Evolutionary conservation across 2,113 vertebrate species (phyloP), one percentile per base, ranked within the genome.

Genomic region (Microtus montanus): DNA sequence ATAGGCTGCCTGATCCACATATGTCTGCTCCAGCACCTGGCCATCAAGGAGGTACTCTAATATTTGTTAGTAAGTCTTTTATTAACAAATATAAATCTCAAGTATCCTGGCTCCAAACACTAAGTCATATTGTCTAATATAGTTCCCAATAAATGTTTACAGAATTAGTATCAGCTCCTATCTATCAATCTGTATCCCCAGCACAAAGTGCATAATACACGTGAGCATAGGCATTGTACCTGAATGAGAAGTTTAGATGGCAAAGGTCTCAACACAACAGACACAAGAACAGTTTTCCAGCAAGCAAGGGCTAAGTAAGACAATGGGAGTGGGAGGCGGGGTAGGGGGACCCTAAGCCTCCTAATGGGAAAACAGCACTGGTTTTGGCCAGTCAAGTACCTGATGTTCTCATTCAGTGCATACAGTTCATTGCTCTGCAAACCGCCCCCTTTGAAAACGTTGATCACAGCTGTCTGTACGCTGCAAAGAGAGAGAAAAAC

Each of bases 391-490:
- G 38, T 2, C 1, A 93, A 96, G 1, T 98, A 99, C 99, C 99
- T 99, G 98, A 99, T 99, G 97, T 98, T 99, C 98, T 99, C 99
- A 4, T 99, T 99, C 87, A 99, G 98, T 0, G 97, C 98, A 97
- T 98, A 99, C 19, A 99, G 99, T 95, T 99, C 99, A 44, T 99
- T 99, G 84, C 96, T 96, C 97, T 99, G 99, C 94, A 99, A 96
- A 70, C 98, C 98, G 93, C 99, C 99, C 19, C 99, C 99, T 98
- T 99, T 99, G 97, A 99, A 99, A 79, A 99, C 99, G 47, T 99
- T 99, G 97, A 99, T 99, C 96, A 99, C 99, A 24, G 99, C 99
- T 66, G 99, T 99, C 96, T 99, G 99, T 93, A 99, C 99, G 0
- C 99, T 99, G 98, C 66, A 93, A 41, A 75, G 64, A 97, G 97